phyloP scores from a whole-genome alignment of 2,113 vertebrate species.

The Xiphorhynchus elegans region DNA sequence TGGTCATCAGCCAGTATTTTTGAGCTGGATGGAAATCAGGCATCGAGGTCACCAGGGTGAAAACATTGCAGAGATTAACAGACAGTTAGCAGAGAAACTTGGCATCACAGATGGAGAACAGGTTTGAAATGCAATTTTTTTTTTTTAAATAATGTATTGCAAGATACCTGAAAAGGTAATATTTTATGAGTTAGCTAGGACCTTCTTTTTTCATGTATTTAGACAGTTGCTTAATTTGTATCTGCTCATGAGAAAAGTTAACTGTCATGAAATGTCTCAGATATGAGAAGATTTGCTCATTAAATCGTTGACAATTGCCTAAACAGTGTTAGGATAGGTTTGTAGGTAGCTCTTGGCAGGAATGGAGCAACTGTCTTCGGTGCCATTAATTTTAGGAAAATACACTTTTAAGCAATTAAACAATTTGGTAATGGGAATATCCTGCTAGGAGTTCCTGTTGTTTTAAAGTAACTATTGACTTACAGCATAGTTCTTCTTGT shows the following conservation, averaged over 20 bases:
- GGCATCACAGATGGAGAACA: slow-evolving; percentile 87
- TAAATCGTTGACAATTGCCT: neutral
- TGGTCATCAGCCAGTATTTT: slow-evolving; percentile 77
- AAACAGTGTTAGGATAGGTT: neutral
- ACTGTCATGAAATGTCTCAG: fast-evolving
- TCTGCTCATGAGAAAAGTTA: neutral
- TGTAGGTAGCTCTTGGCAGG: neutral
- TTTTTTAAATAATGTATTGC: neutral
- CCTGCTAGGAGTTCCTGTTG: neutral
- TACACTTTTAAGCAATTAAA: neutral
- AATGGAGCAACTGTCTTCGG: neutral
- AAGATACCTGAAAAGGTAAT: neutral
- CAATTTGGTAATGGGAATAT: neutral
- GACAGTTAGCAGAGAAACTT: slow-evolving; percentile 88
- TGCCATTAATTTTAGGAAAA: neutral
- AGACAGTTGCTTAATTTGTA: neutral
- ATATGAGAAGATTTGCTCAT: neutral
- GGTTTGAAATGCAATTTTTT: slow-evolving; percentile 70
- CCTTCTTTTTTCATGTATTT: neutral
- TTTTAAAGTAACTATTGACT: neutral
- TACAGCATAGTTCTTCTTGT: neutral
- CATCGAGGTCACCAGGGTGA: slow-evolving; percentile 65
- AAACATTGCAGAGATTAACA: slow-evolving; percentile 85
- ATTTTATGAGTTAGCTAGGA: neutral
- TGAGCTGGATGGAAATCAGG: slow-evolving; percentile 89